Conservation (phyloP, 2,113 vertebrate species). For the Zosterops pallidus region DNA sequence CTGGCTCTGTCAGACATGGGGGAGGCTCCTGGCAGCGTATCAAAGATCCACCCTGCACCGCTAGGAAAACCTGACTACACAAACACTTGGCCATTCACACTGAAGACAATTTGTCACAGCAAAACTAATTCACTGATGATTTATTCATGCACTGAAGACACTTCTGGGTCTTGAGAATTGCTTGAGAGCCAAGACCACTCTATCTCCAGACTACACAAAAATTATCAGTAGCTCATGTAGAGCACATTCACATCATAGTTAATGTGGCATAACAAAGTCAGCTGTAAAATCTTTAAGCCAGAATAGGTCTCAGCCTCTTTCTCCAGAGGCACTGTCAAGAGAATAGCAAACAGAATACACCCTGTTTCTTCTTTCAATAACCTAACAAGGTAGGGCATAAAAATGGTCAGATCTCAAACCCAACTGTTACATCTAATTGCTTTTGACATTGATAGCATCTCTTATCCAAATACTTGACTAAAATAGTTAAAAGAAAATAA, state of each 20-base stretch:
- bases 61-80: neutral
- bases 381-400: neutral
- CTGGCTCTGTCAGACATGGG: neutral
- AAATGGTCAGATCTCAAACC: neutral
- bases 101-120: neutral
- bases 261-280: conserved; percentile 30
- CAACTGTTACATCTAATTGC: neutral
- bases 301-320: neutral
- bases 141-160: conserved; percentile 22
- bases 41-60: rapidly evolving
- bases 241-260: conserved; percentile 14
- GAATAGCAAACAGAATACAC: neutral
- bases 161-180: neutral
- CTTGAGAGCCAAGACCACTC: neutral
- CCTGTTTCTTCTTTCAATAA: neutral
- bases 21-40: neutral
- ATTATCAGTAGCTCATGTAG: conserved; percentile 16
- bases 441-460: neutral
- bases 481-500: neutral
- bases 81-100: neutral
- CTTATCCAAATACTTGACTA: neutral
- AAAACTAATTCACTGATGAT: neutral
- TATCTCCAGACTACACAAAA: neutral
- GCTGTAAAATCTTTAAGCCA: neutral
- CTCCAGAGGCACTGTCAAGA: neutral